Conservation (phyloP, 2,113 vertebrate species). For the Aviceda subcristata region DNA sequence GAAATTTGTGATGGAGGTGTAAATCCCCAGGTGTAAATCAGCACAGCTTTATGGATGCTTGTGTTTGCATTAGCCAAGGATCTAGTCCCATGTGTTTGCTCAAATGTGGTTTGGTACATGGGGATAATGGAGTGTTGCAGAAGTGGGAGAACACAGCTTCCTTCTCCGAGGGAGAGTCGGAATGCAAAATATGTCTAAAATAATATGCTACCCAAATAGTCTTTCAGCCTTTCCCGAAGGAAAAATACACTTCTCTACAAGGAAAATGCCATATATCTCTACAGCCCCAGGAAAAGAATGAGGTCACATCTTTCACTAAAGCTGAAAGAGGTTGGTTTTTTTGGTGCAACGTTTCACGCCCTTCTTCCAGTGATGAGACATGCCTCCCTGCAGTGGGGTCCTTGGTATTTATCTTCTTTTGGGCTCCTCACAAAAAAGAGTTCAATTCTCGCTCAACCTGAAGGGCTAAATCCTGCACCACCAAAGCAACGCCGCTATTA, state of each 20-base stretch:
- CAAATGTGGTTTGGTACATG: background rate
- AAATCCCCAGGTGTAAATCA: background rate
- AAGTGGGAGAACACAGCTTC: background rate
- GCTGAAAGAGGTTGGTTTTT: background rate
- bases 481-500: background rate
- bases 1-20: background rate
- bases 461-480: background rate
- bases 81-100: background rate
- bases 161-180: background rate
- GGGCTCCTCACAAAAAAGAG: background rate
- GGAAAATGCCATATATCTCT: slow-evolving; percentile 9
- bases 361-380: background rate
- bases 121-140: background rate
- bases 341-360: background rate
- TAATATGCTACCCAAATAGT: slow-evolving; percentile 33
- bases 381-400: background rate
- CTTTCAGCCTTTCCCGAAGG: slow-evolving; percentile 21
- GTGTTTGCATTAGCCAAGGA: background rate
- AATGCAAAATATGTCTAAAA: slow-evolving; percentile 36
- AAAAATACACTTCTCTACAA: slow-evolving; percentile 4
- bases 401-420: background rate
- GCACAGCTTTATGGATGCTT: background rate
- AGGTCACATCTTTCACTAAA: slow-evolving; percentile 25
- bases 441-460: background rate
- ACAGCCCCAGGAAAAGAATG: slow-evolving; percentile 14